phyloP scores from a whole-genome alignment of 2,113 vertebrate species.

The Hippocampus barbouri region DNA sequence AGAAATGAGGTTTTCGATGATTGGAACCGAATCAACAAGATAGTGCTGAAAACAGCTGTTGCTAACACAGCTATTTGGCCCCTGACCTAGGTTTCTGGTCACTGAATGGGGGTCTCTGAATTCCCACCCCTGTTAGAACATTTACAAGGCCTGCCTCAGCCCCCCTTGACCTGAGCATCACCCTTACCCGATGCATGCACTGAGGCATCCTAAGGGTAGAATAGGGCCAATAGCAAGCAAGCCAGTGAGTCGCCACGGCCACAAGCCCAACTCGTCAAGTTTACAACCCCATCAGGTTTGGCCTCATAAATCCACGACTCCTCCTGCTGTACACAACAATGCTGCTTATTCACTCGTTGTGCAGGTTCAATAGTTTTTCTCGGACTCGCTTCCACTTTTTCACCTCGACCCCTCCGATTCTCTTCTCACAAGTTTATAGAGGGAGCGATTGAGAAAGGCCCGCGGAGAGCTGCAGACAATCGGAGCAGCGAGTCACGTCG shows the following conservation, averaged over 20 bases:
- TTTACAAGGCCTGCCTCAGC: constrained; percentile 82
- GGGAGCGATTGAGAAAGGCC: constrained; percentile 58
- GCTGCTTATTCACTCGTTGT: constrained; percentile 74
- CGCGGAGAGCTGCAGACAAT: constrained; percentile 55
- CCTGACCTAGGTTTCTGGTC: constrained; percentile 79
- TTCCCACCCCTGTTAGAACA: constrained; percentile 78
- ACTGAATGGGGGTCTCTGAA: constrained; percentile 75
- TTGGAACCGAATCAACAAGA: constrained; percentile 11
- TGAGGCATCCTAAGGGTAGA: constrained; percentile 48
- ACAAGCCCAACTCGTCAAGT: constrained; percentile 72
- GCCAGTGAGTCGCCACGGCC: constrained; percentile 57
- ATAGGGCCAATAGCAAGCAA: constrained; percentile 44
- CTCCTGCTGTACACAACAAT: constrained; percentile 83
- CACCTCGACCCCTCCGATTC: constrained; percentile 46
- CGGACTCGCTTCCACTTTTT: constrained; percentile 65
- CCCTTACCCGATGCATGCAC: constrained; percentile 68
- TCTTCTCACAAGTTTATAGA: constrained; percentile 73
- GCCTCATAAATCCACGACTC: constrained; percentile 86
- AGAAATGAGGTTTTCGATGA: neutral
- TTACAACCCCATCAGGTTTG: constrained; percentile 84
- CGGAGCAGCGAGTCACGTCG: constrained; percentile 64
- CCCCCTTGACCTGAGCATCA: constrained; percentile 72
- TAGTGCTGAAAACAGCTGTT: constrained; percentile 76
- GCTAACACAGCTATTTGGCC: constrained; percentile 76
- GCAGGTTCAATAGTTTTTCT: constrained; percentile 69